These are phyloP conservation scores for Murina feae DNA, from an alignment of 2,113 vertebrate species.

Conservation along the genomic window DNA sequence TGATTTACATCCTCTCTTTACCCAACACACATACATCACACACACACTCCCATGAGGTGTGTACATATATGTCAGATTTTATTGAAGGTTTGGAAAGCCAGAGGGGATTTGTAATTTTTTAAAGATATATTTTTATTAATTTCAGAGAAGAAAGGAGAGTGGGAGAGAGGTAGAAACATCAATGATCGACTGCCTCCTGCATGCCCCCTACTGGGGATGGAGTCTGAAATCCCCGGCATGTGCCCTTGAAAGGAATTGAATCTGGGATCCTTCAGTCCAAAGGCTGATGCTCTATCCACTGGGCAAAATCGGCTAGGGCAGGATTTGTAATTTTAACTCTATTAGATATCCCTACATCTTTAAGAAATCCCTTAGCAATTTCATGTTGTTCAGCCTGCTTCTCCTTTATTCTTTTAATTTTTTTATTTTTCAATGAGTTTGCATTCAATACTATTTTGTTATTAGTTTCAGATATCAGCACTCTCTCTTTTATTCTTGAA, in stretches of 20 bases:
- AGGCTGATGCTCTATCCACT: no score
- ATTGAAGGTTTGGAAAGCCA: not conserved
- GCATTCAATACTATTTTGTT: not conserved
- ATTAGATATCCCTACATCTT: not conserved
- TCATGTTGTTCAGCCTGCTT: not conserved
- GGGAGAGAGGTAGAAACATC: no score
- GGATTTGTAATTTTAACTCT: not conserved
- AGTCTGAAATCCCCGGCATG: no score
- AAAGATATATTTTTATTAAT: no score
- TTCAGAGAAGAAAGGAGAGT: no score
- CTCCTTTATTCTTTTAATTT: not conserved
- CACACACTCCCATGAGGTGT: not conserved
- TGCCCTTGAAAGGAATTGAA: no score
- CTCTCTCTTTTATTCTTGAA: not conserved
- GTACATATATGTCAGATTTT: not conserved
- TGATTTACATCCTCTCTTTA: not conserved
- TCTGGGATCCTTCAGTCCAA: no score
- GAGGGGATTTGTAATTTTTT: no score
- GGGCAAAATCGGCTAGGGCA: no score
- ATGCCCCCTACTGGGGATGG: no score
- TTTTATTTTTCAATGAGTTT: not conserved
- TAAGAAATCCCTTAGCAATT: not conserved
- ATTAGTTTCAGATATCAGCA: not conserved
- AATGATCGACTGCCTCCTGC: no score
- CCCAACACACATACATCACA: not conserved